These are phyloP conservation scores for Cardiocondyla obscurior DNA, from an alignment of 1,140 invertebrate genomes.

Conservation along the genomic window DNA sequence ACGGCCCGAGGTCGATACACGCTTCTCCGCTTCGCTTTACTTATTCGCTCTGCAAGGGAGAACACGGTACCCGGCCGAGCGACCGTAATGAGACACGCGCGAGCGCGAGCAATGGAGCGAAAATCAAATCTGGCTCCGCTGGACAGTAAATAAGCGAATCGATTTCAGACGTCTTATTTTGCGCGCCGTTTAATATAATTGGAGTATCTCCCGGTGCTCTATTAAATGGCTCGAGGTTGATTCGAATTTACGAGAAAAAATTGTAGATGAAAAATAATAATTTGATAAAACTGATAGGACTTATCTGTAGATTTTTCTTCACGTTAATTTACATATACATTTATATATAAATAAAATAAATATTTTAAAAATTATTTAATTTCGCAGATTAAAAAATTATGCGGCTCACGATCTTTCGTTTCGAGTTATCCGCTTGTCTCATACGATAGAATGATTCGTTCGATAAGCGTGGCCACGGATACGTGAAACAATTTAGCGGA, in stretches of 20 bases:
- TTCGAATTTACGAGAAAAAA: background rate
- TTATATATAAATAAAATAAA: background rate
- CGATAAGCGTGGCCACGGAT: background rate
- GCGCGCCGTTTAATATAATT: background rate
- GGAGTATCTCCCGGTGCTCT: background rate
- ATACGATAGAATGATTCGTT: background rate
- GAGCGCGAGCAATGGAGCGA: conserved; percentile 18
- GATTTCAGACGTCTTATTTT: background rate
- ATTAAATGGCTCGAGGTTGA: background rate
- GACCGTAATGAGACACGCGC: conserved; percentile 52
- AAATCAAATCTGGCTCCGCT: background rate
- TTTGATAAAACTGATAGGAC: background rate
- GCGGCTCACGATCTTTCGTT: background rate
- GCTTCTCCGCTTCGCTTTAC: conserved; percentile 72
- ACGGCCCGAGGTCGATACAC: conserved; percentile 78
- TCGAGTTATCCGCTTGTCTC: background rate
- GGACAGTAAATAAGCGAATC: background rate
- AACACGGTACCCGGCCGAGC: conserved; percentile 67
- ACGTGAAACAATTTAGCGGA: background rate
- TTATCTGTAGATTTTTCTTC: background rate
- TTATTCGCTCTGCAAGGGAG: conserved; percentile 63
- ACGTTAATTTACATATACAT: no score
- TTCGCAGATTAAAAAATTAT: background rate
- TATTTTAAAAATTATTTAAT: background rate
- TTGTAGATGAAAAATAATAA: no score